Base-by-base conservation (phyloP, 1,140 invertebrate species). In the Latrodectus geometricus region DNA sequence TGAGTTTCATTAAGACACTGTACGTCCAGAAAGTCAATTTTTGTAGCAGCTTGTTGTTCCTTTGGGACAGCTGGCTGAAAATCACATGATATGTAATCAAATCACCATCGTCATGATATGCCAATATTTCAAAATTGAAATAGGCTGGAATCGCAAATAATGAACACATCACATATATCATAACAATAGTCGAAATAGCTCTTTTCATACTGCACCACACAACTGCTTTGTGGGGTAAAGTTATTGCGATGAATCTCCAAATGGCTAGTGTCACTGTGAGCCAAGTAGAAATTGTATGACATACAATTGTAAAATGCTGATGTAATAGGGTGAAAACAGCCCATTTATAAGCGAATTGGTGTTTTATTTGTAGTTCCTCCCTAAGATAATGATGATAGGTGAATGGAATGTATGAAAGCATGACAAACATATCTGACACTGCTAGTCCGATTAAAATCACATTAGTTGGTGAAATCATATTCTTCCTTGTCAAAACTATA, bases 271-370 rank as follows among this genome's bases (percentile, higher is more conserved):
- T 96, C 0, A 98, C 95, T 0, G 97, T 98, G 83, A 98, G 90
- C 94, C 95, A 97, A 78, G 97, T 98, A 0, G 96, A 97, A 72
- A 98, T 96, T 0, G 97, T 98, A 90, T 99, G 97, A 89, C 95
- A 92, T 1, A 97, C 95, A 93, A 92, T 90, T 9, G 93, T 92
- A 90, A 97, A 97, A 88, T 96, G 94, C 8, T 95, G 95, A 78
- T 89, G 89, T 65, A 89, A 86, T 15, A 89, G 77, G 23, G 89
- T 90, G 85, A 87, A 89, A 12, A 89, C 50, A 12, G 88, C 87
- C 87, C 88, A 89, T 4, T 54, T 72, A 23, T 87, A 88, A 12
- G 87, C 83, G 54, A 81, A 89, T 65, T 86, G 80, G 8, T 86
- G 82, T 15, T 83, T 50, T 14, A 84, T 56, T 20, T 23, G 49